phyloP scores from a whole-genome alignment of 1,140 invertebrate genomes.

The Pissodes strobi region DNA sequence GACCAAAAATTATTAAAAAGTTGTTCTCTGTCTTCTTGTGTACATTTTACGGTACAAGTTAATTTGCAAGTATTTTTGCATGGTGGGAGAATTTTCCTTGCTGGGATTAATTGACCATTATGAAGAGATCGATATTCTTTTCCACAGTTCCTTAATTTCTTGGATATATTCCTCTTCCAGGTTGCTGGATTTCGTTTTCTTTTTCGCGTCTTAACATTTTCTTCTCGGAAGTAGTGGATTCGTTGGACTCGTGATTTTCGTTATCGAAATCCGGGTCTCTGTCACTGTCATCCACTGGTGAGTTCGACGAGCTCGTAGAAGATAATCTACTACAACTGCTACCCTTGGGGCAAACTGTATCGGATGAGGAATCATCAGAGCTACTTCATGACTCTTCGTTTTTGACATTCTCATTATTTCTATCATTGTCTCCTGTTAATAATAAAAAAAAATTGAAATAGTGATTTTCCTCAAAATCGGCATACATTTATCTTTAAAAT shows the following conservation, averaged over 20 bases:
- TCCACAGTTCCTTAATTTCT: conserved; percentile 21
- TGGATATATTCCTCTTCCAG: conserved; percentile 16
- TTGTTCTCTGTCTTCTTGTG: background rate
- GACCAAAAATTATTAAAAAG: conserved; percentile 9
- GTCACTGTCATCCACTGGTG: background rate
- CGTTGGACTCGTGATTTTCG: conserved; percentile 1
- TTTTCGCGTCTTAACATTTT: conserved; percentile 5
- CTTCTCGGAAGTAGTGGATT: conserved; percentile 12
- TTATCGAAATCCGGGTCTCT: background rate
- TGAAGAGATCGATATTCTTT: conserved; percentile 13
- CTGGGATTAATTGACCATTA: background rate
- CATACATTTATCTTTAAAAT: too few species aligned
- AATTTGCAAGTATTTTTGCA: conserved; percentile 12
- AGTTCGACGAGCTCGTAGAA: background rate
- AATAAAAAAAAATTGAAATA: background rate
- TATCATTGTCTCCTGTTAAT: background rate
- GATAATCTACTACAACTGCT: background rate
- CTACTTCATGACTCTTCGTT: background rate
- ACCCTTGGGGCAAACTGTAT: background rate
- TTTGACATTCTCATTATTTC: background rate
- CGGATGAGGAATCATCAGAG: background rate
- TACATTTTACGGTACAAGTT: background rate
- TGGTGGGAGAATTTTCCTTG: background rate
- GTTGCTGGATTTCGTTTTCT: conserved; percentile 14
- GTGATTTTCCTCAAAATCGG: background rate